A percentile compares a stretch with the other conserved stretches of the same genome.
Evolutionary conservation across 2,113 vertebrate species (phyloP).

Genomic region (Pseudopipra pipra): DNA sequence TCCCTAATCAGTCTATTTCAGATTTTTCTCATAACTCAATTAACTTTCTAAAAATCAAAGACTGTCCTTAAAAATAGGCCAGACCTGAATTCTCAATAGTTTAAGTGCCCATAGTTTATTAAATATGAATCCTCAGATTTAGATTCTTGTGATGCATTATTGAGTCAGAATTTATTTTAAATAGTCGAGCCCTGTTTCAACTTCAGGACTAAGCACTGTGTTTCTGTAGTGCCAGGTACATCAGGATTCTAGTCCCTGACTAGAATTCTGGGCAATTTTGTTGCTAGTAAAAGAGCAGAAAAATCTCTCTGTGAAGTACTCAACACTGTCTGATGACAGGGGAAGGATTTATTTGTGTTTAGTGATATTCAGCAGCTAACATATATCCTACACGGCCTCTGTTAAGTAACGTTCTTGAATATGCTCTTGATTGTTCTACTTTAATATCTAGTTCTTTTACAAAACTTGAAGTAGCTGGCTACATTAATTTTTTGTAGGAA

Average conservation of each 20-base stretch:
- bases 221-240: background rate
- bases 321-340: background rate
- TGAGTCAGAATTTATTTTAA: slow-evolving; percentile 3
- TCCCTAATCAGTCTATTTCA: background rate
- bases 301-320: background rate
- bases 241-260: background rate
- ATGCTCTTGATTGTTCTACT: background rate
- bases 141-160: background rate
- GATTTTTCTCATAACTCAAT: background rate
- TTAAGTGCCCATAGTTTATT: background rate
- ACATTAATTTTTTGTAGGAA: background rate
- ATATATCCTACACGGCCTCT: background rate
- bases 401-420: background rate
- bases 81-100: background rate
- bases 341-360: background rate
- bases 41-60: background rate
- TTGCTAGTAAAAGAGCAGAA: background rate
- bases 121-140: background rate
- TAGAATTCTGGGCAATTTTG: background rate
- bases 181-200: background rate
- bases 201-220: background rate
- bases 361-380: background rate
- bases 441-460: background rate
- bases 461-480: background rate
- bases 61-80: background rate